Conservation (phyloP, 2,888 invertebrate species). For the Ochlodes sylvanus region DNA sequence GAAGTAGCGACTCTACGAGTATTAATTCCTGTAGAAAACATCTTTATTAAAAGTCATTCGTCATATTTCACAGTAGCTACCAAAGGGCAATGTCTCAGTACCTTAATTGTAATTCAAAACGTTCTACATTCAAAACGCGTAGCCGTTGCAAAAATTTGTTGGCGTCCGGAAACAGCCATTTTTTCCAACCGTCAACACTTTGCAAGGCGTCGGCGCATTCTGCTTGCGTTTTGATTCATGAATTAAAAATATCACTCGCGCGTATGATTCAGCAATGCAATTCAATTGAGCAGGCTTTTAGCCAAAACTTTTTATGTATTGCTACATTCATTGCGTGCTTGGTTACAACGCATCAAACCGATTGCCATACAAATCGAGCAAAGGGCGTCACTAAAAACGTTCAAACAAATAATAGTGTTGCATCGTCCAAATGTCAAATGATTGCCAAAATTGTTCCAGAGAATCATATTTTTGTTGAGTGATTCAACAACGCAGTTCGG, state of each 20-base stretch:
- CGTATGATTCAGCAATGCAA: constrained; percentile 41
- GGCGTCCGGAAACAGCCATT: constrained; percentile 64
- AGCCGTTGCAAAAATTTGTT: constrained; percentile 62
- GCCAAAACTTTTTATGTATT: constrained; percentile 5
- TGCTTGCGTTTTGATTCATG: constrained; percentile 64
- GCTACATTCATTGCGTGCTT: constrained; percentile 1
- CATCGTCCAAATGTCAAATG: constrained; percentile 42
- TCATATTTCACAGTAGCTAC: constrained; percentile 23
- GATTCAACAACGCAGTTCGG: constrained; percentile 36
- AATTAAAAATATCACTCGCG: constrained; percentile 73
- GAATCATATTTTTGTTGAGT: constrained; percentile 37
- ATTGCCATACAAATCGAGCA: neutral
- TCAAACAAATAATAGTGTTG: constrained; percentile 20
- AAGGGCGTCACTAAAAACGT: neutral
- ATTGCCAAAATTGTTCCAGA: constrained; percentile 56
- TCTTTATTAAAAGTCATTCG: constrained; percentile 18
- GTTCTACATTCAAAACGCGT: constrained; percentile 56
- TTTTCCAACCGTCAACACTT: constrained; percentile 51
- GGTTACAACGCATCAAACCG: neutral
- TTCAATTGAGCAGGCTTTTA: constrained; percentile 16
- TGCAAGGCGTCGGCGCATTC: constrained; percentile 54
- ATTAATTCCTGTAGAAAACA: neutral
- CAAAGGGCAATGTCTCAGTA: constrained; percentile 31
- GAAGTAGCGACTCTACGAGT: too few species aligned
- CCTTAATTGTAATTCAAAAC: constrained; percentile 41